phyloP scores from a whole-genome alignment of 2,797 vertebrate species.

The Poeciliopsis gracilis region DNA sequence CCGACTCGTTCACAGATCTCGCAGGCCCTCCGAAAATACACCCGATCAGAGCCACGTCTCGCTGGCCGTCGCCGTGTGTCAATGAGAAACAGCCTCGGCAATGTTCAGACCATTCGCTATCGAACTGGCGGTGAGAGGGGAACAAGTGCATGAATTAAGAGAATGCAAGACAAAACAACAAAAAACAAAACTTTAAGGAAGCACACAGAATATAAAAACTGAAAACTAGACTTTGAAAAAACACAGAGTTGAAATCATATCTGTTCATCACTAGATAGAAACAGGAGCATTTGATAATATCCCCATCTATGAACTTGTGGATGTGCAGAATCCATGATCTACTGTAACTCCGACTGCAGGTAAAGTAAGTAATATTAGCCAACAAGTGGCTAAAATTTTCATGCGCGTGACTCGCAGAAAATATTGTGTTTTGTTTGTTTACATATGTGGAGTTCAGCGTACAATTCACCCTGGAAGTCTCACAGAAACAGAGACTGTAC shows the following conservation, averaged over 20 bases:
- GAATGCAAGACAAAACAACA: neutral
- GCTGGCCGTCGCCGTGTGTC: neutral
- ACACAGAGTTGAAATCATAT: neutral
- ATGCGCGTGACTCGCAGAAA: neutral
- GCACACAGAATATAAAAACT: neutral
- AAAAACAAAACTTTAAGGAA: neutral
- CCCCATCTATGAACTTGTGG: neutral
- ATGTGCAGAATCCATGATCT: neutral
- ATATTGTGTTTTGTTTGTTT: neutral
- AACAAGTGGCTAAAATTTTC: neutral
- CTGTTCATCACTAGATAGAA: neutral
- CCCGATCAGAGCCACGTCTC: neutral
- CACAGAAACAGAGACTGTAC: neutral
- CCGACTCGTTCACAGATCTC: neutral
- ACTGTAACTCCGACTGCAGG: neutral
- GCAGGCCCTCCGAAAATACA: neutral
- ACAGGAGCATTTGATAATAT: neutral
- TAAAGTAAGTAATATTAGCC: neutral
- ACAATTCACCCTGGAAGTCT: neutral
- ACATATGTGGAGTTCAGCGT: neutral
- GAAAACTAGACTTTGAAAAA: neutral
- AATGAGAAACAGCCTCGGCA: neutral
- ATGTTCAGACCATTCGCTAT: neutral
- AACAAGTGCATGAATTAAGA: neutral
- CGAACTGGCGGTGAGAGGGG: neutral